Evolutionary conservation across 2,113 vertebrate genomes (phyloP), one percentile per base, ranked within the genome.

Genomic region (Peromyscus californicus): DNA sequence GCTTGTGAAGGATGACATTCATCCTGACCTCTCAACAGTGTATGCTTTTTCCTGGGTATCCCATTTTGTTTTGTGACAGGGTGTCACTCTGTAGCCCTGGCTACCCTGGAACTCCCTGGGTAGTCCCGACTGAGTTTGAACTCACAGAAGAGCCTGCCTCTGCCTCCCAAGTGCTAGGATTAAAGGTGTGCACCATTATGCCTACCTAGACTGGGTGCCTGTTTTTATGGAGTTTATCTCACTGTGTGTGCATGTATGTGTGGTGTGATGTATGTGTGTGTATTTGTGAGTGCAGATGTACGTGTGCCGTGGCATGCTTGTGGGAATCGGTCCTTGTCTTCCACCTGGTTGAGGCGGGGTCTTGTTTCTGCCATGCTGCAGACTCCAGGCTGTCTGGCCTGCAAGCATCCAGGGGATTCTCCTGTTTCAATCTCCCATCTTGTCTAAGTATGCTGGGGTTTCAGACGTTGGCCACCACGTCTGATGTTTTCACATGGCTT

Each of bases 11-110:
- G 7, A 17, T 1, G 21, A 7, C 42, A 6, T 39, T 26, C 7
- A 31, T 33, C 12, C 57, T 67, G 39, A 74, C 16, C 63, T 59
- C 4, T 48, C 45, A 29, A 7, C 31, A 7, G 0, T 9, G n/a
- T 21, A 6, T 16, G 13, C 3, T n/a, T 15, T 3, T 0, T n/a
- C n/a, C 22, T 59, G 19, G 36, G 10, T 29, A 31, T 57, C 15
- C 54, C 24, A 63, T 84, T 65, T 85, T 85, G 39, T 42, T 85
- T 29, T 85, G 39, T 45, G 82, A 31, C 59, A 19, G 15, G 7
- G 39, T 45, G 15, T 65, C 39, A 31, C 26, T 65, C 31, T 9
- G 9, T 6, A 65, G 16, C 82, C 29, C 9, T 42, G 61, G 39
- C 3, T 63, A 65, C 59, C 59, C 42, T 7, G 4, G n/a, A 85